Base-by-base conservation (phyloP, 2,888 invertebrate genomes). In the Acleris emargana region DNA sequence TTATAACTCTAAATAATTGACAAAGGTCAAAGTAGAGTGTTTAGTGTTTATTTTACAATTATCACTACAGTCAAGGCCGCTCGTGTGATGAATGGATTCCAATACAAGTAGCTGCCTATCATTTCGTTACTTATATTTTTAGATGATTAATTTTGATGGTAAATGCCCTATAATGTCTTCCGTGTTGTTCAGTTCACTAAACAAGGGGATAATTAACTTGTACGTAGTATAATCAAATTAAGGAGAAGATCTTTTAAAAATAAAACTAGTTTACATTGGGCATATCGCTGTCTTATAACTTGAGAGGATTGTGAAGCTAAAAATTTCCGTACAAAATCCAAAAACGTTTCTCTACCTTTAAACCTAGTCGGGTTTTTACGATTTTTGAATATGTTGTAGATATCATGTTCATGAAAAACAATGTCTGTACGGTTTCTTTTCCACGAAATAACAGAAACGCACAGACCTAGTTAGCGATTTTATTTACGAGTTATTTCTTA, bases 11-110 rank as follows among this genome's bases (percentile, higher is more conserved):
- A 78, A 83, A 78, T 79, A 83, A 86, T 86, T 81, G 79, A 78
- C 74, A 83, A 82, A 90, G 89, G 89, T 87, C 87, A 82, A 64
- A 75, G 71, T 75, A 74, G 78, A 86, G 82, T 82, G 80, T 9
- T 88, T 87, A 86, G 82, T 82, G 80, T 9, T 88, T 87, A 82
- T 76, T 81, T 80, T 76, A 80, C 82, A 86, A 85, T 88, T 87
- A 83, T 77, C 80, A 77, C 67, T 69, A 72, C 73, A 75, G 84
- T 86, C 84, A 87, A 88, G 88, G 89, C 59, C 58, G 50, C 51
- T 43, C 2, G 68, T 69, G 69, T 70, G 70, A 73, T 72, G 62
- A 77, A 79, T 80, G 71, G 69, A 77, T 72, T 25, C 28, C 38
- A 42, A 38, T 54, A 54, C 32, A 18, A 69, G 58, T 57, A 70